Evolutionary conservation across 2,797 vertebrate species (phyloP), one percentile per base, ranked within the genome.

Genomic region (Cyclopterus lumpus): DNA sequence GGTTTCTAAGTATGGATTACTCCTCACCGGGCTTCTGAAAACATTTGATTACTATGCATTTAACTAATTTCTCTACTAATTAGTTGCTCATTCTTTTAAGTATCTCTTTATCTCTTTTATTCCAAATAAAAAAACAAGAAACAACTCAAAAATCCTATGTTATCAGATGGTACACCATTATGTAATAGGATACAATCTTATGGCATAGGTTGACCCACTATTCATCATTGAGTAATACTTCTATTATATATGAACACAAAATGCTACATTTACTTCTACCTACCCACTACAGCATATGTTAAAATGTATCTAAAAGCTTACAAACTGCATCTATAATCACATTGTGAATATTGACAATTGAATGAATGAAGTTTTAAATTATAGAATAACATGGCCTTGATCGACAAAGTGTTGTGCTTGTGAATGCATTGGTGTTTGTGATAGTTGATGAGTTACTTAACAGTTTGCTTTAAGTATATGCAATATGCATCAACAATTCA

Each of bases 311-410:
- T 34, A 8, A 80, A 80, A 46, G 38, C 6, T 72, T 81, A 30
- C 81, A 89, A 88, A 88, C 90, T 91, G 92, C 91, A 92, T 93
- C 81, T 83, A 24, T 38, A 7, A 80, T 57, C 59, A 77, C 89
- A 82, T 90, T 89, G 92, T 93, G 88, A 54, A 76, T 73, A 26
- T 7, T 81, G 42, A 66, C 22, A 59, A 59, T 20, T 77, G 65
- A 86, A 73, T 67, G 8, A 24, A n/a, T 58, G 32, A 22, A 8
- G 40, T 69, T 79, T 84, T 36, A 75, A 67, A 82, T 78, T 26
- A 78, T 72, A 69, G 11, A 76, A 77, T 83, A 71, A 74, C 89
- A 75, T 75, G 4, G 49, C 11, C 12, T 89, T 59, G 55, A 64
- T 73, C 73, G 64, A 88, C 76, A 75, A 86, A 51, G 7, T 71